phyloP scores from a whole-genome alignment of 2,888 invertebrate species.

The Mythimna vitellina region DNA sequence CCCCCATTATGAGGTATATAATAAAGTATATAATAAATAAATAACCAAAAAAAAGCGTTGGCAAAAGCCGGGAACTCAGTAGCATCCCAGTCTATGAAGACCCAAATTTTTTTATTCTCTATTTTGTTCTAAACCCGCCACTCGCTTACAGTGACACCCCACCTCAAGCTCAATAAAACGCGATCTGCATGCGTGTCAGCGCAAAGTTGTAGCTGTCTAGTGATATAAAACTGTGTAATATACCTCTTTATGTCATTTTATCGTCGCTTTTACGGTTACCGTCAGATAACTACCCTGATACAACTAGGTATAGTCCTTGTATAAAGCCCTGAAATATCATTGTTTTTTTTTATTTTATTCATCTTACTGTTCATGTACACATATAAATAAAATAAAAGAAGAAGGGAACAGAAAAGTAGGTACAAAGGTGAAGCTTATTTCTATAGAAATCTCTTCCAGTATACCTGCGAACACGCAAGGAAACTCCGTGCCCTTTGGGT shows the following conservation, averaged over 20 bases:
- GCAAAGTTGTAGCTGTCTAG: constrained; percentile 38
- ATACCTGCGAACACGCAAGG: no score
- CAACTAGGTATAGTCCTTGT: neutral
- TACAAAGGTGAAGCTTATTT: no score
- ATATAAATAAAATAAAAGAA: no score
- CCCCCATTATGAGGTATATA: no score
- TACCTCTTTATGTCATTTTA: constrained; percentile 58
- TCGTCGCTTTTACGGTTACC: constrained; percentile 45
- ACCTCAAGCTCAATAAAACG: constrained; percentile 45
- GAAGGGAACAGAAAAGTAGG: no score
- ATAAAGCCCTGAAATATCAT: neutral
- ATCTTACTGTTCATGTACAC: no score
- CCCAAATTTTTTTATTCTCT: neutral
- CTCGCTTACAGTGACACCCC: constrained; percentile 2
- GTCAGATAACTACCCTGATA: constrained; percentile 24
- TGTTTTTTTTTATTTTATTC: no score
- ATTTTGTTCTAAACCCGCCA: neutral
- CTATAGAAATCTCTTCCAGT: no score
- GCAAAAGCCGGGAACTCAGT: neutral
- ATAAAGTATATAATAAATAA: no score
- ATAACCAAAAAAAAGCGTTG: neutral
- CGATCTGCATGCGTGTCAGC: constrained; percentile 51
- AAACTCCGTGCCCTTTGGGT: no score
- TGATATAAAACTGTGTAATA: constrained; percentile 45
- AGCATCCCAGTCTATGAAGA: neutral